Evolutionary conservation across 2,888 invertebrate species (phyloP), one percentile per base, ranked within the genome.

Genomic region (Drosophila hamatofila): DNA sequence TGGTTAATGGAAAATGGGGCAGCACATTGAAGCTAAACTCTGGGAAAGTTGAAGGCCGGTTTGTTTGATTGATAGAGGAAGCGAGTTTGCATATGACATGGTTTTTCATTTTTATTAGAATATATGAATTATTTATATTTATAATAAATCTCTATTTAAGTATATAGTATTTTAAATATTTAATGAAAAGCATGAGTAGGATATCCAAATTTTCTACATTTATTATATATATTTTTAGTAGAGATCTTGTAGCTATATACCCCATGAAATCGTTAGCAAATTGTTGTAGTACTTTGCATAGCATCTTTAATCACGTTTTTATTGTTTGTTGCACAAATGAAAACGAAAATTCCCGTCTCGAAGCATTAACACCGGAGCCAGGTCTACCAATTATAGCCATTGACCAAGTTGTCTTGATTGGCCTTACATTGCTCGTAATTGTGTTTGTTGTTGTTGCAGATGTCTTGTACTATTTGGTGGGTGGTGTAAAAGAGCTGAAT

Each of bases 221-320:
- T 16, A 16, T 27, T 25, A 23, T 52, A 14, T 18, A n/a, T n/a
- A n/a, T 12, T 41, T 27, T 41, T 9, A 3, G 7, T 1, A 2
- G 2, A 25, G 11, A n/a, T 27, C 37, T 18, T 11, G 5, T 0
- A 37, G 21, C 33, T 21, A 58, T 70, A 67, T 41, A 63, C 54
- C 71, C 60, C 3, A 11, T 52, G 60, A 7, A 52, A 42, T 39
- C 52, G 12, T 30, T 57, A 42, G 7, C 25, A 57, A 78, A 78
- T 75, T 86, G 61, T 52, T 75, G 35, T 33, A 62, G 66, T 72
- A 65, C 66, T 81, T 78, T 78, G 88, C 83, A 87, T 87, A 73
- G 81, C 88, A 89, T 83, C 86, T 86, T 86, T 88, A 85, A 86
- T 86, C 86, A 86, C 89, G 88, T 89, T 86, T 86, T 88, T 83